Base-by-base conservation (phyloP, 2,113 vertebrate species). In the Thunnus thynnus region DNA sequence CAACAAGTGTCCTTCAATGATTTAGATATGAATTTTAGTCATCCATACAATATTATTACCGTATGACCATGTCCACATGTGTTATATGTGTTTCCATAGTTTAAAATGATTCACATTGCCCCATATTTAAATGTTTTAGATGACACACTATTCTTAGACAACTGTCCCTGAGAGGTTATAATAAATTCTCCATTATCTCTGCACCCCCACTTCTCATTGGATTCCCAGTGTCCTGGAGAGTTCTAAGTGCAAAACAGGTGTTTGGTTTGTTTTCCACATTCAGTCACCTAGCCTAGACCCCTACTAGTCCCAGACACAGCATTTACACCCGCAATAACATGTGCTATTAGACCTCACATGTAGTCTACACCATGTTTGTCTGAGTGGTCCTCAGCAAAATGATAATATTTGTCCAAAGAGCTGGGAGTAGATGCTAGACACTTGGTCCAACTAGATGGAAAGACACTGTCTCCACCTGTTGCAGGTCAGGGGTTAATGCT, bases 401-500 rank as follows among this genome's bases (percentile, higher is more conserved):
- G 92, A 95, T 94, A 95, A 95, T 95, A 96, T 96, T 96, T 94
- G 91, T 90, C 83, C 75, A 88, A 80, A 83, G 87, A 90, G 90
- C 72, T 48, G 82, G 69, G 87, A 88, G 79, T 75, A 72, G 90
- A 86, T 83, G 90, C 86, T 87, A 69, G 84, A 87, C 88, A 86
- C 90, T 93, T 85, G 78, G 90, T 86, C 79, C 54, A 11, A 83
- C 75, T 85, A 67, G 79, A 78, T 90, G 84, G 30, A 87, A 82
- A 86, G 94, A 96, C 94, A 95, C 84, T 60, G 80, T 89, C 92
- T 93, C 89, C 95, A 96, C 95, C 95, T 96, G 95, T 95, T 87
- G 76, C 75, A 50, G 94, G 93, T 94, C 94, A 93, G 47, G 73
- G 94, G 94, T 82, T 95, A 95, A 95, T 94, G 91, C 94, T 76